Evolutionary conservation across 2,888 invertebrate species (phyloP), one percentile per base, ranked within the genome.

Genomic region (Diarsia mendica): DNA sequence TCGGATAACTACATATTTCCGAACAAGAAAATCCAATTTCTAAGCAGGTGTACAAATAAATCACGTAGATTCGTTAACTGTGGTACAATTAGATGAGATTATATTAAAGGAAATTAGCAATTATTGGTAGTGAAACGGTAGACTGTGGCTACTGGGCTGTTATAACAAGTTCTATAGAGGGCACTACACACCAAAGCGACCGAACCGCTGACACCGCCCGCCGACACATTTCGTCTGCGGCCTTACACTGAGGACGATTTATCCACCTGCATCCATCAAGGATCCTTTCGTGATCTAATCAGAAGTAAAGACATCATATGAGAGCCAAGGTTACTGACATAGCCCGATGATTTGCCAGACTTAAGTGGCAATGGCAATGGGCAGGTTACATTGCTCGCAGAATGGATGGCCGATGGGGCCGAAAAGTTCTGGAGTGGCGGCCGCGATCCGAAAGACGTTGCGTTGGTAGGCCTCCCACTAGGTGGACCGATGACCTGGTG

Each of bases 81-180:
- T 48, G 48, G 70, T 67, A 87, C 79, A 79, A 84, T 84, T 87
- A 87, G 84, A 90, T 90, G 88, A 88, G 88, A 87, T 91, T 88
- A 86, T 89, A 88, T 87, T 85, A 78, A 86, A 89, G 88, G 88
- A 90, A 90, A 91, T 89, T 87, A 89, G 74, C 87, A 88, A 89
- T 91, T 90, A 91, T 90, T 86, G 82, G 80, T 80, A 87, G 83
- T 88, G 87, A 89, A 89, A 87, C 85, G 85, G 85, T 82, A 84
- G 84, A 87, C 83, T 87, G 85, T 82, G 79, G 86, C 88, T 89
- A 86, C 80, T 58, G 87, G 85, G 85, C 87, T 87, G 88, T 88
- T 89, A 33, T 66, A 82, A 84, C 85, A 71, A 77, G 87, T 82
- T 85, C 63, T 64, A 81, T 80, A 78, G 72, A 63, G 44, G 44